phyloP scores from a whole-genome alignment of 2,113 vertebrate species.

The Notarius lentiginosus region DNA sequence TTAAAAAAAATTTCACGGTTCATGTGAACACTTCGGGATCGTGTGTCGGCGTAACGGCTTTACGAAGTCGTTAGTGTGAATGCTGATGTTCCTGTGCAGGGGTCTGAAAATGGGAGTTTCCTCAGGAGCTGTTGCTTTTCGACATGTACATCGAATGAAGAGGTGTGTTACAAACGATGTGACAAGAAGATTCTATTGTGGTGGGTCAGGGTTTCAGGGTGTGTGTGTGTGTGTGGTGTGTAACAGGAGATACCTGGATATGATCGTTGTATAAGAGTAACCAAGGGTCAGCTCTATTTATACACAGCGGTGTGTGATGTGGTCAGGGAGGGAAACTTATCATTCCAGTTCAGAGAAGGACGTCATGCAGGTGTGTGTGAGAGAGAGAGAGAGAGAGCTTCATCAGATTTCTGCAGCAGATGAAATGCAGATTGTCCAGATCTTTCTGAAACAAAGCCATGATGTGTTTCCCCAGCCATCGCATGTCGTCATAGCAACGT shows the following conservation, averaged over 20 bases:
- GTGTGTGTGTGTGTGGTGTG: slow-evolving; percentile 38
- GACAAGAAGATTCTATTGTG: not conserved
- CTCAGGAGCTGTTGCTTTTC: no score
- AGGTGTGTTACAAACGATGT: not conserved
- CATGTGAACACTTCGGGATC: not conserved
- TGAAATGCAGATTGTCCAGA: not conserved
- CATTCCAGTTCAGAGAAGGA: slow-evolving; percentile 7
- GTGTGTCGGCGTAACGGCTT: not conserved
- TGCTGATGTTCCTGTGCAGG: not conserved
- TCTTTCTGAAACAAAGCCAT: not conserved
- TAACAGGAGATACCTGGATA: slow-evolving; percentile 55
- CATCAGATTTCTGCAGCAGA: not conserved
- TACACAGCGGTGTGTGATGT: slow-evolving; percentile 26
- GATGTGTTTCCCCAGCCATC: not conserved
- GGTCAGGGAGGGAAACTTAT: slow-evolving; percentile 20
- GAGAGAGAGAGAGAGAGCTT: not conserved
- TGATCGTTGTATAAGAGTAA: slow-evolving; percentile 45
- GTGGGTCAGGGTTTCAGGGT: not conserved
- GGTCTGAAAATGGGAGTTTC: not conserved
- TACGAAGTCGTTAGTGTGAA: not conserved
- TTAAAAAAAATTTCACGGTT: not conserved
- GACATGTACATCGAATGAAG: not conserved
- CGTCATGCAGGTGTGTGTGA: not conserved
- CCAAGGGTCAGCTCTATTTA: slow-evolving; percentile 54
- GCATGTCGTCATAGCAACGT: slow-evolving; percentile 29